These are phyloP conservation scores for Spialia ferax DNA, from an alignment of 2,888 invertebrate species.

Conservation along the genomic window DNA sequence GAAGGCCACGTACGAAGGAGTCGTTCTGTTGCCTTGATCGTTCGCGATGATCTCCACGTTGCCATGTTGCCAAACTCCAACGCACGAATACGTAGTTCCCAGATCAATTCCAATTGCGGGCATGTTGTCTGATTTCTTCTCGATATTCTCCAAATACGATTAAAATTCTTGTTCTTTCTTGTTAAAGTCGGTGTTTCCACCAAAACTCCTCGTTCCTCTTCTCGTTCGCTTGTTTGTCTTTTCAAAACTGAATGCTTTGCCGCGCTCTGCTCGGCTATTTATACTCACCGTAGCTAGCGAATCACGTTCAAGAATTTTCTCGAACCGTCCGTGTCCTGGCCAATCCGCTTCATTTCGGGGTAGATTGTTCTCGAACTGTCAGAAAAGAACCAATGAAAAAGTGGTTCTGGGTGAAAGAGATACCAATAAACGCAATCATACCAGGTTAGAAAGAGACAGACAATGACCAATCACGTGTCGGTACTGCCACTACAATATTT, in stretches of 20 bases:
- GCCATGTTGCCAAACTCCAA: slow-evolving; percentile 94
- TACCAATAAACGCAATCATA: not conserved
- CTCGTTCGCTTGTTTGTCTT: slow-evolving; percentile 54
- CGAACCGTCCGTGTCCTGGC: slow-evolving; percentile 52
- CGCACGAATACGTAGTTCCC: slow-evolving; percentile 95
- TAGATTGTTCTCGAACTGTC: slow-evolving; percentile 59
- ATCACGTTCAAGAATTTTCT: slow-evolving; percentile 64
- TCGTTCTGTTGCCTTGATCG: slow-evolving; percentile 95
- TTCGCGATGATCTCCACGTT: slow-evolving; percentile 95
- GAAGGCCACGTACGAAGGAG: slow-evolving; percentile 95
- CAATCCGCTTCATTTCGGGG: slow-evolving; percentile 56
- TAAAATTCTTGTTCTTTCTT: slow-evolving; percentile 8
- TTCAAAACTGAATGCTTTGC: slow-evolving; percentile 72
- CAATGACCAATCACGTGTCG: not conserved
- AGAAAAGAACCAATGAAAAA: not conserved
- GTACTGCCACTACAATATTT: not conserved
- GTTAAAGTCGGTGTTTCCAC: slow-evolving; percentile 53
- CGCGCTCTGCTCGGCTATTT: slow-evolving; percentile 61
- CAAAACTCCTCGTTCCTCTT: slow-evolving; percentile 51
- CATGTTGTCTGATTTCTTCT: slow-evolving; percentile 56
- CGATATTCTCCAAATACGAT: slow-evolving; percentile 17
- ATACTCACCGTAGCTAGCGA: slow-evolving; percentile 56
- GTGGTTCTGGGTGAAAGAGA: not conserved
- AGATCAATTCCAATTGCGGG: slow-evolving; percentile 87
- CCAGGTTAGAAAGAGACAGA: not conserved